phyloP scores from a whole-genome alignment of 2,888 invertebrate species.

The Scaptomyza polygonia region DNA sequence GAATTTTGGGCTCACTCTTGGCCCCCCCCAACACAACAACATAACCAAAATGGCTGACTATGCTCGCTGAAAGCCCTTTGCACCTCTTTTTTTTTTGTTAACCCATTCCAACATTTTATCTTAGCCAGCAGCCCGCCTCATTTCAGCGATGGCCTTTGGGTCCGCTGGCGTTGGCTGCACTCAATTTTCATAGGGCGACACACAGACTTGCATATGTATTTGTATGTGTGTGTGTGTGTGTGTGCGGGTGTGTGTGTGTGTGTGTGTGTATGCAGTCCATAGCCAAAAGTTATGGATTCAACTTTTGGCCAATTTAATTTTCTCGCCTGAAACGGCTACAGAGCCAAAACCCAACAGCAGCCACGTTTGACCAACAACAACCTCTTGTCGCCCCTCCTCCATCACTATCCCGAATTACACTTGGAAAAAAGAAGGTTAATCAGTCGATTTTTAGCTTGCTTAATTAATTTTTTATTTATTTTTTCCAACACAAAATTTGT shows the following conservation, averaged over 20 bases:
- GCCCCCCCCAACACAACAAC: conserved; percentile 35
- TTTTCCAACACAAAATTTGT: no score
- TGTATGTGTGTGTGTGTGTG: conserved; percentile 37
- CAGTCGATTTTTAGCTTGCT: no score
- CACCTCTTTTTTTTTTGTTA: not conserved
- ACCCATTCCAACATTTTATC: not conserved
- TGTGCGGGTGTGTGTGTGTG: conserved; percentile 23
- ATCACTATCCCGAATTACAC: not conserved
- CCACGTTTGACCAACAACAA: conserved; percentile 28
- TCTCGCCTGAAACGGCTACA: conserved; percentile 82
- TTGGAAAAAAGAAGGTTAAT: no score
- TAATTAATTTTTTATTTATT: no score
- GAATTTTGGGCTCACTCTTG: conserved; percentile 47
- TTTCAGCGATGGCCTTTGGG: conserved; percentile 45
- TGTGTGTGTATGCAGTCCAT: conserved; percentile 65
- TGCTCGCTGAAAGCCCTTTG: not conserved
- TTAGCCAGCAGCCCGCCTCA: not conserved
- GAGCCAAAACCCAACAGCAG: conserved; percentile 58
- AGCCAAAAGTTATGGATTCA: conserved; percentile 79
- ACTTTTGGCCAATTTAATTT: conserved; percentile 83
- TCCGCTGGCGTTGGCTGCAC: conserved; percentile 60
- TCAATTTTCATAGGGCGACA: conserved; percentile 75
- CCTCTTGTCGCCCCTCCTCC: not conserved
- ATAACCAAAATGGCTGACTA: conserved; percentile 70
- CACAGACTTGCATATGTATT: conserved; percentile 3